Conservation (phyloP, 2,888 invertebrate genomes). For the Drosophila paranaensis region DNA sequence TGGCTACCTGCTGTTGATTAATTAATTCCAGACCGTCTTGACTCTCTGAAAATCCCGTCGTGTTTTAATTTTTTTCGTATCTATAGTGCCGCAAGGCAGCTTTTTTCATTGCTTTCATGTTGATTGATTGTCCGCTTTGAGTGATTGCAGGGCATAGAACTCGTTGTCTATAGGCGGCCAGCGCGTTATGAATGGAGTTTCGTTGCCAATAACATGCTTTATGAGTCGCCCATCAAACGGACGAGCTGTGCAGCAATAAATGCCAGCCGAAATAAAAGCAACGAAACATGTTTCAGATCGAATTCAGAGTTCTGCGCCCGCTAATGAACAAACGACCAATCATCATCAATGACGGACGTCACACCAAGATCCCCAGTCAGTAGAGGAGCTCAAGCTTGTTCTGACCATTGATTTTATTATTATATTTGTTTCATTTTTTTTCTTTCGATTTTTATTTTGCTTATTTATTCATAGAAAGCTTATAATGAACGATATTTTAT, state of each 20-base stretch:
- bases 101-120: constrained; percentile 34
- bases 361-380: constrained; percentile 9
- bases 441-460: not conserved
- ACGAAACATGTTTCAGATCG: constrained; percentile 48
- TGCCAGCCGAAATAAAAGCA: not conserved
- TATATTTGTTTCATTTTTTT: not conserved
- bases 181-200: constrained; percentile 63
- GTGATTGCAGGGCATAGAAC: constrained; percentile 55
- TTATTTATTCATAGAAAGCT: constrained; percentile 52
- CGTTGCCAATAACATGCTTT: constrained; percentile 40
- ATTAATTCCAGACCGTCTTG: constrained; percentile 26
- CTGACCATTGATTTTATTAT: constrained; percentile 34
- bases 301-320: constrained; percentile 23
- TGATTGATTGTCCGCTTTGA: constrained; percentile 50
- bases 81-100: constrained; percentile 21
- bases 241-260: constrained; percentile 11
- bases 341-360: constrained; percentile 34
- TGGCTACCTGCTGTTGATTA: constrained; percentile 47
- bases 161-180: constrained; percentile 15
- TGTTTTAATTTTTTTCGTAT: constrained; percentile 12
- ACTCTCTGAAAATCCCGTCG: constrained; percentile 34
- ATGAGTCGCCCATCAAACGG: constrained; percentile 25
- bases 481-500: constrained; percentile 60
- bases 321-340: constrained; percentile 43
- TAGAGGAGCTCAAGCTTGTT: constrained; percentile 35